phyloP scores from a whole-genome alignment of 2,888 invertebrate genomes.

The Herminia tarsipennalis region DNA sequence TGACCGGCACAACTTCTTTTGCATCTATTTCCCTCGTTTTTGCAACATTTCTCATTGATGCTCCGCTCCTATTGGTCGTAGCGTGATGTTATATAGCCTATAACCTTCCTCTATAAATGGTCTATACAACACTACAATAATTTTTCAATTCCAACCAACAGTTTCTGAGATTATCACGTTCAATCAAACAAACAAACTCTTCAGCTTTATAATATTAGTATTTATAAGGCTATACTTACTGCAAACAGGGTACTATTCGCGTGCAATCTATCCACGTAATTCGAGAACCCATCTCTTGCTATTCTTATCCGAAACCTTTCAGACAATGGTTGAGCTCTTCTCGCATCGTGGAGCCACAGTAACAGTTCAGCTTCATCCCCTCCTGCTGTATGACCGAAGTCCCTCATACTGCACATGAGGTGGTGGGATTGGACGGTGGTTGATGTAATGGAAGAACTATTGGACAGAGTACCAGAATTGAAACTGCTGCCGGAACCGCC shows the following conservation, averaged over 20 bases:
- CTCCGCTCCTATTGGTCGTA: too few species aligned
- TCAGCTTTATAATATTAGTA: too few species aligned
- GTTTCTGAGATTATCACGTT: too few species aligned
- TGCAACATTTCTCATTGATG: too few species aligned
- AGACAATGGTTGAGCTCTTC: slow-evolving; percentile 91
- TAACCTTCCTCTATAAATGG: too few species aligned
- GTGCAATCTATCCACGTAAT: slow-evolving; percentile 94
- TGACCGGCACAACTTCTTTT: too few species aligned
- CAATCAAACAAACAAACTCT: too few species aligned
- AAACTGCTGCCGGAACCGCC: slow-evolving; percentile 80
- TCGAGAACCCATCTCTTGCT: slow-evolving; percentile 95
- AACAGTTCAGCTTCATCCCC: slow-evolving; percentile 96
- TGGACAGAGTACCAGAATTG: slow-evolving; percentile 76
- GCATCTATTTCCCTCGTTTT: too few species aligned
- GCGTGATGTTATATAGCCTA: too few species aligned
- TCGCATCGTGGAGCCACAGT: slow-evolving; percentile 94
- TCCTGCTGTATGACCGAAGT: slow-evolving; percentile 94
- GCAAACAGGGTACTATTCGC: slow-evolving; percentile 96
- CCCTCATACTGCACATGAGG: slow-evolving; percentile 91
- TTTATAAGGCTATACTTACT: too few species aligned
- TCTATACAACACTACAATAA: too few species aligned
- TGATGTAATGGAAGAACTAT: slow-evolving; percentile 50
- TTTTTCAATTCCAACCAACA: too few species aligned
- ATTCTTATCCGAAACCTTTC: slow-evolving; percentile 96
- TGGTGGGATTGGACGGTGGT: slow-evolving; percentile 82